Evolutionary conservation across 2,113 vertebrate genomes (phyloP), one percentile per base, ranked within the genome.

Genomic region (Zosterops japonicus): DNA sequence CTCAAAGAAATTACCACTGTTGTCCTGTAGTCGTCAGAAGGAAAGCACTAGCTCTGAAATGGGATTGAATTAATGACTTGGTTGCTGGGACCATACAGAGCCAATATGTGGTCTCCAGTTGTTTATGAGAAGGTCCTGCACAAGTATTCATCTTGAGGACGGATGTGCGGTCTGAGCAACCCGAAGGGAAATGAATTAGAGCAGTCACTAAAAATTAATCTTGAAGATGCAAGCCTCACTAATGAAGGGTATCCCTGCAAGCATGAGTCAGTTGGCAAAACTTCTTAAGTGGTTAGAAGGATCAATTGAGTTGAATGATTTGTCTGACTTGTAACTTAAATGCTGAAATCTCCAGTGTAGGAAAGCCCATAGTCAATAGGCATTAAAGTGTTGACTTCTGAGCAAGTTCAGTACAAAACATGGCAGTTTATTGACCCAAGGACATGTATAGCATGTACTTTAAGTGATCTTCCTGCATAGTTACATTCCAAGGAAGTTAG

Each of bases 231-330:
- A 88, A 95, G 74, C 77, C 71, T 93, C 27, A 12, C 88, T 96
- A 96, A 97, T 95, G 91, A 95, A 95, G 94, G 94, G 95, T 94
- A 97, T 97, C 97, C 97, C 95, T 96, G 67, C 86, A 93, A 96
- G 49, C 80, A 93, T 96, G 95, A 97, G 95, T 97, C 95, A 96
- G 95, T 93, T 96, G 95, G 83, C 83, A 92, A 81, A 95, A 95
- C 91, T 95, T 96, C 94, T 55, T 95, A 92, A 96, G 95, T 94
- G 96, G 93, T 96, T 96, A 96, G 90, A 92, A 94, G 61, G 94
- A 97, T 96, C 95, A 92, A 94, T 96, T 47, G 63, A 60, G 19
- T 72, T 92, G 90, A 96, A 92, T 81, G 93, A 89, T 95, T 92
- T 4, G 24, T 96, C 94, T 91, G 89, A 72, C 91, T 94, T 64